Base-by-base conservation (phyloP, 2,888 invertebrate genomes). In the Urechis unicinctus region DNA sequence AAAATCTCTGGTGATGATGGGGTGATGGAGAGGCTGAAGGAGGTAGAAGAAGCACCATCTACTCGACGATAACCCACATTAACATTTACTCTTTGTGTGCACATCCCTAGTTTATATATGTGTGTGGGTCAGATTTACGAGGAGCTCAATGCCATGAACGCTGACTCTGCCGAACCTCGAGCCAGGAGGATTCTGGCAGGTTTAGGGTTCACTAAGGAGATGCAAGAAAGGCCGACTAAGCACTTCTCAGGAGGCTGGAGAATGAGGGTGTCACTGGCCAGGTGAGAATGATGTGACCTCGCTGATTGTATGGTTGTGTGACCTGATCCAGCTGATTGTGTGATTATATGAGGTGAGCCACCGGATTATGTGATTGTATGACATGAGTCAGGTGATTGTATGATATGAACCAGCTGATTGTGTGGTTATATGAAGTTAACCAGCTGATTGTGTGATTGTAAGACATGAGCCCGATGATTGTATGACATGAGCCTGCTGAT, bases 191-290 rank as follows among this genome's bases (percentile, higher is more conserved):
- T 99, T 70, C 81, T 98, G 46, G 94, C 97, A 59, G 98, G 98
- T 88, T 82, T 98, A 53, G 97, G 97, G 45, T 98, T 98, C 79
- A 77, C 78, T 0, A 75, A 78, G 46, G 79, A 81, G 57, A 85
- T 85, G 85, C 96, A 96, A 80, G 83, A 94, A 78, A 83, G 96
- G 59, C 86, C 93, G 0, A 85, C 85, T 2, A 83, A 84, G 65
- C 80, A 83, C 68, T 82, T 86, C 68, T 85, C 85, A 55, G 86
- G 86, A 68, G 98, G 98, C 48, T 99, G 98, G 98, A 84, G 98
- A 64, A 99, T 99, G 98, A 87, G 98, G 73, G 96, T 98, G 3
- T 97, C 96, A 0, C 81, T 98, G 44, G 97, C 96, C 1, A 85
- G 96, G 78, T 76, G 52, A n/a, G n/a, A 48, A n/a, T n/a, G n/a